Evolutionary conservation across 2,888 invertebrate genomes (phyloP).

Genomic region (Melipona beecheii): DNA sequence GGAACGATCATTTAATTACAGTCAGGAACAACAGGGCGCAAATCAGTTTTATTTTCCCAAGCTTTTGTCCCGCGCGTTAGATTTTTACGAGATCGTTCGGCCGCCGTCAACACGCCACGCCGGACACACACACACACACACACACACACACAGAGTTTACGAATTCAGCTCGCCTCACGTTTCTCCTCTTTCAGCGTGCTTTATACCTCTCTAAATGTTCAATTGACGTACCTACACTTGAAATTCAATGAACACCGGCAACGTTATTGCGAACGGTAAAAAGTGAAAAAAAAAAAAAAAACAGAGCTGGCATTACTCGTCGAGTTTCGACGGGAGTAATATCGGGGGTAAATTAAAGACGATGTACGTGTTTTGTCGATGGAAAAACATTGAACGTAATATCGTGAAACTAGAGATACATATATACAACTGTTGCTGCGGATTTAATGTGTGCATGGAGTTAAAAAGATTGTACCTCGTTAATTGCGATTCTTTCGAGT

Average conservation of each 20-base stretch:
- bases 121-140: no score
- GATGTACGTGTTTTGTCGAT: no score
- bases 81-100: conserved; percentile 2
- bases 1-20: conserved; percentile 49
- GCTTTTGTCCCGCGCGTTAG: conserved; percentile 19
- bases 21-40: not conserved
- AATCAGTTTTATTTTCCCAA: conserved; percentile 26
- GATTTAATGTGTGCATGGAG: no score
- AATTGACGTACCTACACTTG: not conserved
- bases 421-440: no score
- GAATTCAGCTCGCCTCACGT: not conserved
- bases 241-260: not conserved
- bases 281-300: not conserved
- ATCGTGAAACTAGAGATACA: no score
- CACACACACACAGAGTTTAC: not conserved
- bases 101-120: not conserved
- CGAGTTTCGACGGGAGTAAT: not conserved
- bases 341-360: not conserved
- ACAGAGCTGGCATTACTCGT: not conserved
- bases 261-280: not conserved
- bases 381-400: no score
- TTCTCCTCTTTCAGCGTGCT: not conserved
- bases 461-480: no score
- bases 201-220: not conserved
- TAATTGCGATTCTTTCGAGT: no score